Evolutionary conservation across 2,113 vertebrate genomes (phyloP).

Genomic region (Alligator mississippiensis): DNA sequence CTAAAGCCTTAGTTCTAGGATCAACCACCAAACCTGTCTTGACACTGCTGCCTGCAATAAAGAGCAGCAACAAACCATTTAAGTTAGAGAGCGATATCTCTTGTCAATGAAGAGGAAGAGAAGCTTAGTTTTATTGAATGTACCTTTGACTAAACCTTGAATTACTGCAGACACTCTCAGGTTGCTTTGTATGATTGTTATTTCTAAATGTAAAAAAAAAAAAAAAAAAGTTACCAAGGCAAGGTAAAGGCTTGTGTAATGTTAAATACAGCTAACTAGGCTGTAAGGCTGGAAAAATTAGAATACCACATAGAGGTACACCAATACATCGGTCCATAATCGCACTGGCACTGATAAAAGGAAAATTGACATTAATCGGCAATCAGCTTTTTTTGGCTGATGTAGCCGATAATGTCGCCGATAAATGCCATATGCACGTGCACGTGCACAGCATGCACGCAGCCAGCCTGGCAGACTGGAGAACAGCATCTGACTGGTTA

Average conservation of each 20-base stretch:
- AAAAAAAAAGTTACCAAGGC: background rate
- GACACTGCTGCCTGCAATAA: constrained; percentile 80
- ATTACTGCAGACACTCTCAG: constrained; percentile 88
- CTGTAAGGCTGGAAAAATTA: background rate
- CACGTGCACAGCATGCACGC: too few relatives aligned
- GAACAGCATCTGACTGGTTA: too few relatives aligned
- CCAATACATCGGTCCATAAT: too few relatives aligned
- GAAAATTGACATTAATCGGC: too few relatives aligned
- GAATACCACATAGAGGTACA: background rate
- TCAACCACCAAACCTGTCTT: constrained; percentile 89
- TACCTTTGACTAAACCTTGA: constrained; percentile 95
- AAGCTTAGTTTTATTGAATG: background rate
- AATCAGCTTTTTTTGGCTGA: too few relatives aligned
- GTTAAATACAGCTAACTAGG: background rate
- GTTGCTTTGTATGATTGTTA: constrained; percentile 88
- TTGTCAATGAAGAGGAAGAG: background rate
- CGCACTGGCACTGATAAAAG: too few relatives aligned
- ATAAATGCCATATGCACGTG: too few relatives aligned
- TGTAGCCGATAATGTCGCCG: too few relatives aligned
- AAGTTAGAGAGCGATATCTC: background rate
- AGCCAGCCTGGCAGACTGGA: too few relatives aligned
- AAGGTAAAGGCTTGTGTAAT: background rate
- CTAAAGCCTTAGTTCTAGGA: constrained; percentile 91
- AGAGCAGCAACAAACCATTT: background rate
- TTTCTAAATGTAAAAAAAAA: constrained; percentile 78